Evolutionary conservation across 1,140 invertebrate genomes (phyloP), one percentile per base, ranked within the genome.

Genomic region (Saccostrea glomerata): DNA sequence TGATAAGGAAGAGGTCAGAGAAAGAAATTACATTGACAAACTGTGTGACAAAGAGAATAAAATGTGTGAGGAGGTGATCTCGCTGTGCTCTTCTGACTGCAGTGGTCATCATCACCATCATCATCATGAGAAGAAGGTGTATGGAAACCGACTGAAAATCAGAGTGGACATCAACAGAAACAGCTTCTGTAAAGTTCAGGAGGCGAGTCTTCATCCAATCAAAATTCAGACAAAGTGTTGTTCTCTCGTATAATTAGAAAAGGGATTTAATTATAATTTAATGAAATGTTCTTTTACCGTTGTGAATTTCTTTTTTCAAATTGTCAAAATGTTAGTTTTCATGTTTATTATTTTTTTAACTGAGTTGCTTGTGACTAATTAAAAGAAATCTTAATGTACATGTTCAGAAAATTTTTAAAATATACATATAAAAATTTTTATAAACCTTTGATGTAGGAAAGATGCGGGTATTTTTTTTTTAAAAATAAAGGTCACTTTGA

Each of bases 191-290:
- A 91, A 92, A 77, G 56, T 89, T 40, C 89, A 89, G 36, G 84
- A 88, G 25, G 73, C 87, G 23, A 82, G 88, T 36, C 58, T 90
- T 70, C 60, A 83, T n/a, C 88, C 89, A n/a, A 83, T 92, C 11
- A 91, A 91, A 54, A 86, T 92, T 23, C 92, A 93, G 73, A 92
- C 92, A 30, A 94, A 93, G 86, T 94, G 93, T 89, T 94, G 93
- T 88, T 93, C 93, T 84, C 89, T 94, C 25, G 93, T 94, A 23
- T 94, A 87, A 93, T n/a, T 13, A 36, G 70, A 23, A 15, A 73
- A 25, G 23, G 40, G 23, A 11, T 73, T 73, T 73, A 30, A 25
- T 73, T 25, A 93, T 36, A 86, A 92, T 20, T n/a, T 83, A 13
- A 55, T 83, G 54, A 47, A 54, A 6, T 82, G 47, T 55, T 83